Percentiles rank a stretch among this genome's conserved stretches.
These are phyloP conservation scores for Drosophila cracens DNA, from an alignment of 2,888 invertebrate genomes.

Conservation along the genomic window DNA sequence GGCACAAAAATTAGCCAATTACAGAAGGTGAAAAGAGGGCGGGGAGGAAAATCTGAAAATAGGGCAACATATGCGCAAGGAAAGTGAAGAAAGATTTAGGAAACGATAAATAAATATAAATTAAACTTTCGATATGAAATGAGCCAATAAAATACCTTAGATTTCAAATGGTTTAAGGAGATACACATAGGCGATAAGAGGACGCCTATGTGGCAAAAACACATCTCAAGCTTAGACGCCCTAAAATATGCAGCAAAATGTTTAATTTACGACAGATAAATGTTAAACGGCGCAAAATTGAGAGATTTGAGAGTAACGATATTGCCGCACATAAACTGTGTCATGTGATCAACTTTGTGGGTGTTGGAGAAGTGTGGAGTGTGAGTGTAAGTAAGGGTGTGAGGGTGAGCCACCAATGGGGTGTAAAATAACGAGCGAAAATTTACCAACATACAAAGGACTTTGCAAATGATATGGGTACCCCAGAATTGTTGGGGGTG, in stretches of 20 bases:
- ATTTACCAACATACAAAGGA: constrained; percentile 60
- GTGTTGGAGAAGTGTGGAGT: neutral
- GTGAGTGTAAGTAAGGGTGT: neutral
- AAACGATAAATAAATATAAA: neutral
- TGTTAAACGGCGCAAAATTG: constrained; percentile 75
- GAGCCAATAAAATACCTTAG: constrained; percentile 19
- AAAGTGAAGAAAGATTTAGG: neutral
- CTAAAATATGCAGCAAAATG: constrained; percentile 63
- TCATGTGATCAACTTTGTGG: constrained; percentile 36
- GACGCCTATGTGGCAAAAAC: neutral
- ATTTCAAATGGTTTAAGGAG: neutral
- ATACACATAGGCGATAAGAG: neutral
- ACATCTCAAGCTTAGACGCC: constrained; percentile 34
- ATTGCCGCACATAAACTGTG: constrained; percentile 69
- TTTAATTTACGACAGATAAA: constrained; percentile 80
- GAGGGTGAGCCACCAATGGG: constrained; percentile 61
- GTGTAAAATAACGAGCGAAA: constrained; percentile 77
- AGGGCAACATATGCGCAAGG: constrained; percentile 45
- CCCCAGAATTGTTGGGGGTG: constrained; percentile 17
- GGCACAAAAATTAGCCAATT: constrained; percentile 65
- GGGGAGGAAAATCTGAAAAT: neutral
- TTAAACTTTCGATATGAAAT: neutral
- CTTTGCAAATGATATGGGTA: constrained; percentile 76
- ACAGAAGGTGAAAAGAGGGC: constrained; percentile 17
- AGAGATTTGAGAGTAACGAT: constrained; percentile 76